phyloP scores from a whole-genome alignment of 1,140 invertebrate genomes.

The Pseudobourletiella spinata region DNA sequence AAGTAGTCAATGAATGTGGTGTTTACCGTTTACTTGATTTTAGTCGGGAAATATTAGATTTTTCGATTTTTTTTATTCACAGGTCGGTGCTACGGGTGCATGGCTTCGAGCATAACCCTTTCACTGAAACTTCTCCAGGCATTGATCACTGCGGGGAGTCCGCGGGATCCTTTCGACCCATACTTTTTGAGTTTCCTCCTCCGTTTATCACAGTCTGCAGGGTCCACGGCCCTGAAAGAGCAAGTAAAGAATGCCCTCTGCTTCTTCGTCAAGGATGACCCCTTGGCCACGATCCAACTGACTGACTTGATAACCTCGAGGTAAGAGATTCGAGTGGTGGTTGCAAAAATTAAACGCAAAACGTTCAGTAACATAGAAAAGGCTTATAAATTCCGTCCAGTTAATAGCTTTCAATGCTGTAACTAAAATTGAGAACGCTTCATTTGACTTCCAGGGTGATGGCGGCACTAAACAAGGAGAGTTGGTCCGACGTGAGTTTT shows the following conservation, averaged over 20 bases:
- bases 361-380: too few relatives aligned
- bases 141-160: constrained; percentile 56
- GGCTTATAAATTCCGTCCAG: too few relatives aligned
- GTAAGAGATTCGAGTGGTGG: constrained; percentile 5
- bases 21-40: neutral
- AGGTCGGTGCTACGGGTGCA: constrained; percentile 73
- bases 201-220: constrained; percentile 31
- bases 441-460: constrained; percentile 21
- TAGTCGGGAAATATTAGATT: neutral
- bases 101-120: constrained; percentile 58
- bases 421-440: too few relatives aligned
- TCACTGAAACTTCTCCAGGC: constrained; percentile 75
- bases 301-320: constrained; percentile 31
- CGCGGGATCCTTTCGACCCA: constrained; percentile 30
- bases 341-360: too few relatives aligned
- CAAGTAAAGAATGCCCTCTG: constrained; percentile 35
- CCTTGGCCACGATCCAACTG: constrained; percentile 26
- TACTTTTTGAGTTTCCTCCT: constrained; percentile 34
- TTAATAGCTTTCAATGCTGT: too few relatives aligned
- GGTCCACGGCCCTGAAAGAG: constrained; percentile 32
- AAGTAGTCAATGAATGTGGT: neutral
- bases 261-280: constrained; percentile 36
- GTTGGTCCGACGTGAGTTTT: constrained; percentile 38
- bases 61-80: constrained; percentile 9
- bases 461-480: constrained; percentile 28